These are phyloP conservation scores for Uloborus plumipes DNA, from an alignment of 2,888 invertebrate genomes.

Conservation along the genomic window DNA sequence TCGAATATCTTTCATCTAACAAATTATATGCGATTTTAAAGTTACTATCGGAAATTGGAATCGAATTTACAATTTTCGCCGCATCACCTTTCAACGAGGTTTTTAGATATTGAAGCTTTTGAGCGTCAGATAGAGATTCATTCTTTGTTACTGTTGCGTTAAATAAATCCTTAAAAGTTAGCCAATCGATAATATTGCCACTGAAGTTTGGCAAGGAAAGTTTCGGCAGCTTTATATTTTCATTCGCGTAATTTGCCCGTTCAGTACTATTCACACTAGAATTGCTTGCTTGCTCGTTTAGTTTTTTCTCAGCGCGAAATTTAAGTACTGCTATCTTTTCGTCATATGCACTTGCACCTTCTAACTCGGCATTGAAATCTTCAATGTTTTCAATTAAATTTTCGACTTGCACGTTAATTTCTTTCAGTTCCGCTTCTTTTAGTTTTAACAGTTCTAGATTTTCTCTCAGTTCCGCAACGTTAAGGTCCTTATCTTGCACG, in stretches of 20 bases:
- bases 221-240: not conserved
- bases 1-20: not conserved
- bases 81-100: not conserved
- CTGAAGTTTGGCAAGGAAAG: not conserved
- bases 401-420: not conserved
- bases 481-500: not conserved
- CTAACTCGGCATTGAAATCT: not conserved
- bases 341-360: not conserved
- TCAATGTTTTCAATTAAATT: not conserved
- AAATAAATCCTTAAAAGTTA: not conserved
- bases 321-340: not conserved
- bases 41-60: not conserved
- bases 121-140: not conserved
- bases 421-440: not conserved
- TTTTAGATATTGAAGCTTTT: not conserved
- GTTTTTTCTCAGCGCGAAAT: not conserved
- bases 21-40: slow-evolving; percentile 1
- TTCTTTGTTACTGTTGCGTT: not conserved
- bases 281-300: not conserved
- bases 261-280: too few relatives aligned
- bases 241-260: not conserved
- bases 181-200: slow-evolving; percentile 1
- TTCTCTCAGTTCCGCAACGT: not conserved
- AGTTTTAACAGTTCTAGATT: not conserved
- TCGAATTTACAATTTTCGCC: not conserved